A percentile compares a stretch with the other conserved stretches of the same genome.
phyloP scores from a whole-genome alignment of 2,113 vertebrate genomes.

The Perca flavescens region DNA sequence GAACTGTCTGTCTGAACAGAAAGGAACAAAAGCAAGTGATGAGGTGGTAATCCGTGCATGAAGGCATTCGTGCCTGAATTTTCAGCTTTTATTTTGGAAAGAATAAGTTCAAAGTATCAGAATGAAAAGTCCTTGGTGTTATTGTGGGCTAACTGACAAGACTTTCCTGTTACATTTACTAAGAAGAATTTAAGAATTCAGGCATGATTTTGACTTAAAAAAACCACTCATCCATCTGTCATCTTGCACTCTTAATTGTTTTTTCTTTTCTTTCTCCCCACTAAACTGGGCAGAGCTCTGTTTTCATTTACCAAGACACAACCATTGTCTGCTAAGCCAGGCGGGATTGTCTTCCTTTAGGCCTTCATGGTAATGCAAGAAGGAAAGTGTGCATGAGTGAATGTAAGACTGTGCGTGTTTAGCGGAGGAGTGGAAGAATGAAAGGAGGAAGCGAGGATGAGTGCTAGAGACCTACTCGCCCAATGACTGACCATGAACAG shows the following conservation, averaged over 20 bases:
- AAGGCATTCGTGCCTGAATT: conserved; percentile 47
- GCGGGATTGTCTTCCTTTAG: conserved; percentile 42
- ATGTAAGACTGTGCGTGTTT: not conserved
- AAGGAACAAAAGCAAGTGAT: conserved; percentile 39
- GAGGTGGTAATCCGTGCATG: conserved; percentile 35
- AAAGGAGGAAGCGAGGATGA: not conserved
- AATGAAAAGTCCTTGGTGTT: conserved; percentile 16
- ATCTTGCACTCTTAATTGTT: conserved; percentile 5
- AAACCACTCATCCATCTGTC: conserved; percentile 8
- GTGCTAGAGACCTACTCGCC: not conserved
- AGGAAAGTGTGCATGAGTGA: conserved; percentile 4
- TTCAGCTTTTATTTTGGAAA: conserved; percentile 46
- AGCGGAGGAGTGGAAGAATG: not conserved
- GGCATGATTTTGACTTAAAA: not conserved
- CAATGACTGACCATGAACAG: conserved; percentile 90
- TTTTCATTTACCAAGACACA: conserved; percentile 32
- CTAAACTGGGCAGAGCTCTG: conserved; percentile 18
- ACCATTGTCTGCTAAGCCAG: conserved; percentile 28
- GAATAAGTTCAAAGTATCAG: not conserved
- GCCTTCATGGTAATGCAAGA: conserved; percentile 30
- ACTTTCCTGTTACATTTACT: not conserved
- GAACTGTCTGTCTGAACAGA: conserved; percentile 24
- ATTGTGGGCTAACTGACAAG: not conserved
- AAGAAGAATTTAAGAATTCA: not conserved
- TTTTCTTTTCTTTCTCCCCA: not conserved